Base-by-base conservation (phyloP, 92 coral and sea anemone species). In the Nematostella vectensis region DNA sequence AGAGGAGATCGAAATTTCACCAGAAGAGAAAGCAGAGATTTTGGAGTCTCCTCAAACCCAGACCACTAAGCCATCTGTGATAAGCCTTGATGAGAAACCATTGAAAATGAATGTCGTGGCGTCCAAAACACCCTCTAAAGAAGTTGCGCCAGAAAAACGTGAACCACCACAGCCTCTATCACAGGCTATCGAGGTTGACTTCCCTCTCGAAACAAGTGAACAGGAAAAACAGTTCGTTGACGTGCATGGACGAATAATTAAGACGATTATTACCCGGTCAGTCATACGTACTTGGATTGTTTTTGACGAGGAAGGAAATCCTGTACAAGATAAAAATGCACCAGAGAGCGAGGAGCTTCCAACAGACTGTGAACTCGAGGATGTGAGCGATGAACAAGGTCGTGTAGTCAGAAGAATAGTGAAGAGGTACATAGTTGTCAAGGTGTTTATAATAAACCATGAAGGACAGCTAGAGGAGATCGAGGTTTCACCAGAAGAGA, bases 381-480 rank as follows among this genome's bases (percentile, higher is more conserved):
- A 67, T 18, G 80, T 68, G 63, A 42, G 62, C 20, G 89, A 89
- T 68, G 79, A 72, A 6, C 39, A 59, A 27, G 97, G 97, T 12
- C 76, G 79, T 16, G 69, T 57, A 29, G 83, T 85, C 50, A 75
- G 60, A 53, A 71, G 83, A 48, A 62, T 89, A 26, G 58, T 75
- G 23, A 69, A 67, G 62, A 45, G 62, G 47, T 69, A 83, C 17
- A n/a, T n/a, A n/a, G 49, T 71, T 1, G 58, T 70, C 11, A 65
- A 65, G 44, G 56, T 70, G 31, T 62, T 31, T 62, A 27, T 69
- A 18, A 50, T 54, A 3, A 70, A 71, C 27, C 25, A 30, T 13
- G 25, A 44, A 23, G 70, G 69, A n/a, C 61, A 61, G 20, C 80
- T 55, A 17, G 58, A 37, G 11, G 56, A 66, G 30, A 47, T 38